A percentile compares a stretch with the other conserved stretches of the same genome.
These are phyloP conservation scores for Paralinhomoeus sp. DNA, from an alignment of 2,888 invertebrate species.

Conservation along the genomic window DNA sequence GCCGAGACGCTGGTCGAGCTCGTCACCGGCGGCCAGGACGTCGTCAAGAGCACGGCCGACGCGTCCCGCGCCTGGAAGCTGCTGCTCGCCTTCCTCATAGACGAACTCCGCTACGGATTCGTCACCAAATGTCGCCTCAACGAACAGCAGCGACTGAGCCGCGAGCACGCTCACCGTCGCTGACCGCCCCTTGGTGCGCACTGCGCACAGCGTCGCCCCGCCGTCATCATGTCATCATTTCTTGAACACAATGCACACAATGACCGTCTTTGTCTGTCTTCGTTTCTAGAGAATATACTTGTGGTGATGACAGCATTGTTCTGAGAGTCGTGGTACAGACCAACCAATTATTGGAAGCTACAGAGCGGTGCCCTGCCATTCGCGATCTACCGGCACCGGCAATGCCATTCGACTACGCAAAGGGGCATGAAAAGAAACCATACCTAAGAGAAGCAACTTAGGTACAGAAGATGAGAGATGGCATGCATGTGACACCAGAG, in stretches of 20 bases:
- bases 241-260: slow-evolving; percentile 60
- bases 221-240: slow-evolving; percentile 77
- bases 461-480: too few species aligned
- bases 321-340: slow-evolving; percentile 71
- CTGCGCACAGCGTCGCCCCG: slow-evolving; percentile 41
- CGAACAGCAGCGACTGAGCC: slow-evolving; percentile 81
- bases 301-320: too few species aligned
- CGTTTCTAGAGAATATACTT: too few species aligned
- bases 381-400: too few species aligned
- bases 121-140: slow-evolving; percentile 61
- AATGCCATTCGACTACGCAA: too few species aligned
- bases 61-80: slow-evolving; percentile 36
- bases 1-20: too few species aligned
- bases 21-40: too few species aligned
- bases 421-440: too few species aligned
- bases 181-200: slow-evolving; percentile 62
- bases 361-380: slow-evolving; percentile 19
- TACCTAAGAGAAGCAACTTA: too few species aligned
- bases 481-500: too few species aligned
- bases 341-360: slow-evolving; percentile 64
- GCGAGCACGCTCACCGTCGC: slow-evolving; percentile 66
- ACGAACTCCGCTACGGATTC: slow-evolving; percentile 97
- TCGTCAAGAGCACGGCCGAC: too few species aligned
- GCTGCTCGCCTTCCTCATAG: slow-evolving; percentile 72
- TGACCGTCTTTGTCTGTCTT: slow-evolving; percentile 75